Conservation (phyloP, 2,888 invertebrate species). For the Platerodrilus igneus region DNA sequence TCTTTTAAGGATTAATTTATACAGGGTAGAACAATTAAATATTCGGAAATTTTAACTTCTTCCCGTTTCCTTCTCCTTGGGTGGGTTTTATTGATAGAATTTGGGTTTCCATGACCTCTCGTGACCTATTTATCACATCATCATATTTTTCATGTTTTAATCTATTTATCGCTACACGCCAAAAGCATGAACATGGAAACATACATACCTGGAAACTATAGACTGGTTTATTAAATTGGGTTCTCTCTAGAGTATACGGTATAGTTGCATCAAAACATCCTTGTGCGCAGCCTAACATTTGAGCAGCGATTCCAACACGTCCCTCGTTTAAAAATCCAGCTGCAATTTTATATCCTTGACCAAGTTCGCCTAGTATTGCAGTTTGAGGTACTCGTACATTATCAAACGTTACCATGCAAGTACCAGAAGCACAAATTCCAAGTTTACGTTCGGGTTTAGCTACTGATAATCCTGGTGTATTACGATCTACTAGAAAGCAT, state of each 20-base stretch:
- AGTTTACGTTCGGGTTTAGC: conserved; percentile 93
- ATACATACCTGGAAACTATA: conserved; percentile 92
- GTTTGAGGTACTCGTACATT: conserved; percentile 83
- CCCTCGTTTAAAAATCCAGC: conserved; percentile 95
- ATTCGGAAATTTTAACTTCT: no score
- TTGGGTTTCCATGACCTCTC: no score
- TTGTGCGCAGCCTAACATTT: conserved; percentile 94
- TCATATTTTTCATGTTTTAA: no score
- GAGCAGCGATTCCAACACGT: conserved; percentile 80
- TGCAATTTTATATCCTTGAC: conserved; percentile 94
- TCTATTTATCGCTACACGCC: no score
- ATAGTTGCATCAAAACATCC: conserved; percentile 94
- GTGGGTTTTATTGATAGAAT: no score
- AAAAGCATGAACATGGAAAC: no score
- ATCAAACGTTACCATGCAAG: conserved; percentile 91
- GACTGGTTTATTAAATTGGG: conserved; percentile 87
- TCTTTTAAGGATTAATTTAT: no score
- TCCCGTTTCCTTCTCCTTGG: no score
- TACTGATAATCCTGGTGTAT: conserved; percentile 78
- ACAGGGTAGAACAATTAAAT: no score
- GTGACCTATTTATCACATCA: no score
- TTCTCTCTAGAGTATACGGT: conserved; percentile 88
- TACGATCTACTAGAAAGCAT: conserved; percentile 88
- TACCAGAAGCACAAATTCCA: conserved; percentile 88
- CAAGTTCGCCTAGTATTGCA: conserved; percentile 81